Conservation (phyloP, 2,797 vertebrate species). For the Apodemus agrarius region DNA sequence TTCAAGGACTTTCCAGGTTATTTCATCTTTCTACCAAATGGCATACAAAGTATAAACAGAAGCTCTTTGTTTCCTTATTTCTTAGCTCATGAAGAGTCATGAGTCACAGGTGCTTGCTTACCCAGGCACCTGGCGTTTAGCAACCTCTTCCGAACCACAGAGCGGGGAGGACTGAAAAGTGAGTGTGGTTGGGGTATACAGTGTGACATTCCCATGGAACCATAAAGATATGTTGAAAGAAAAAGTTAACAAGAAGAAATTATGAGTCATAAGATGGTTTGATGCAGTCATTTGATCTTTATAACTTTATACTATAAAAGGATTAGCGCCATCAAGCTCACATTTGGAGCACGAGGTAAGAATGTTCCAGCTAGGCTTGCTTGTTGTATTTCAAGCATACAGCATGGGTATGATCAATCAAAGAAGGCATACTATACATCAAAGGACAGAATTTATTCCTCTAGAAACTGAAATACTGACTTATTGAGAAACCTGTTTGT, state of each 20-base stretch:
- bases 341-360: background rate
- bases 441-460: background rate
- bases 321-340: background rate
- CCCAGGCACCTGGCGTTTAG: background rate
- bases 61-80: background rate
- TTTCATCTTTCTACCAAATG: background rate
- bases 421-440: background rate
- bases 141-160: background rate
- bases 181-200: background rate
- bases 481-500: conserved; percentile 60
- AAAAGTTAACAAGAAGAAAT: background rate
- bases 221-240: background rate
- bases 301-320: background rate
- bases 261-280: background rate
- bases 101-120: background rate
- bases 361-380: background rate
- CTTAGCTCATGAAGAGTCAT: background rate
- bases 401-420: background rate
- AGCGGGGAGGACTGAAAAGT: background rate
- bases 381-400: too few relatives aligned
- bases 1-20: background rate
- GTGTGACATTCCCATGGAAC: background rate
- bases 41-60: background rate
- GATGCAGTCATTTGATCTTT: too few relatives aligned
- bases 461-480: background rate